Evolutionary conservation across 2,797 vertebrate species (phyloP).

Genomic region (Notolepis coatsorum): DNA sequence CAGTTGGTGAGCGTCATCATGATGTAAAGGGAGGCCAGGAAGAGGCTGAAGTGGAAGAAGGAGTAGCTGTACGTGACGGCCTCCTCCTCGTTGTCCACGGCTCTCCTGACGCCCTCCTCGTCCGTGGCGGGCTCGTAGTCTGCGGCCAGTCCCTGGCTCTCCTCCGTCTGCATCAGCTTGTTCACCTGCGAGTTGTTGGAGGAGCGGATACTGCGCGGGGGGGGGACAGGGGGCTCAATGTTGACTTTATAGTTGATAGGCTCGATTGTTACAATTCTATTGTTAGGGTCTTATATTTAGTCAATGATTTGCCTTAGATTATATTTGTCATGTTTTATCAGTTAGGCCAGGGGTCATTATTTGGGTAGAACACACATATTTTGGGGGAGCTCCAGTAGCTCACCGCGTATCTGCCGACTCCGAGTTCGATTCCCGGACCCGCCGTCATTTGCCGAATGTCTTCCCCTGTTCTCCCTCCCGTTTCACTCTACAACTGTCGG

Average conservation of each 20-base stretch:
- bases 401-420: too few species aligned
- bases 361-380: too few species aligned
- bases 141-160: slow-evolving; percentile 50
- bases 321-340: too few species aligned
- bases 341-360: too few species aligned
- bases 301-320: too few species aligned
- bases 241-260: neutral
- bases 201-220: slow-evolving; percentile 83
- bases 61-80: slow-evolving; percentile 90
- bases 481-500: too few species aligned
- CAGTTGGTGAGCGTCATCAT: slow-evolving; percentile 98
- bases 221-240: neutral
- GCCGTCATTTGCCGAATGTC: too few species aligned
- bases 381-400: too few species aligned
- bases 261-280: too few species aligned
- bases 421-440: too few species aligned
- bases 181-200: slow-evolving; percentile 92
- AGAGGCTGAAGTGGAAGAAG: slow-evolving; percentile 93
- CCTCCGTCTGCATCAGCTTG: slow-evolving; percentile 91
- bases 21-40: slow-evolving; percentile 91
- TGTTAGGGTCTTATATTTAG: too few species aligned
- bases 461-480: too few species aligned
- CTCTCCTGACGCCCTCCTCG: slow-evolving; percentile 68
- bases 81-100: slow-evolving; percentile 91
- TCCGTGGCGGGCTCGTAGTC: neutral